These are phyloP conservation scores for Malacoctenus gilli DNA, from an alignment of 2,797 vertebrate species.

Conservation along the genomic window DNA sequence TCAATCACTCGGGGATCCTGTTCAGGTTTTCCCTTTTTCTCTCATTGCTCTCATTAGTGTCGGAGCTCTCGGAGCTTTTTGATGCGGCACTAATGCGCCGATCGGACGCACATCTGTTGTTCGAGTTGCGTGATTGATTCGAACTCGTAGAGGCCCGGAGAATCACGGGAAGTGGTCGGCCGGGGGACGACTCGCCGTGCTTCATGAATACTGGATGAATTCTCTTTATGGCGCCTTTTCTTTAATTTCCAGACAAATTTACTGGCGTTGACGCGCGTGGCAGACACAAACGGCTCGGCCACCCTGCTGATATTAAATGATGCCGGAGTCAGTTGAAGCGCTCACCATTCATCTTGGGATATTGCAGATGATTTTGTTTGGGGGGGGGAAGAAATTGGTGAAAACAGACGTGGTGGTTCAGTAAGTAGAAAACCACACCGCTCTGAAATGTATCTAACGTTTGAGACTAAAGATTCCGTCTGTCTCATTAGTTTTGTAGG, in stretches of 20 bases:
- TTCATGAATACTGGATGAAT: conserved; percentile 7
- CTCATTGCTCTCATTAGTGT: conserved; percentile 32
- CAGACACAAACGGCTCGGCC: conserved; percentile 19
- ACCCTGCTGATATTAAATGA: conserved; percentile 16
- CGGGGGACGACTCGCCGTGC: neutral
- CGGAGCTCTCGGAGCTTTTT: neutral
- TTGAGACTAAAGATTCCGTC: no score
- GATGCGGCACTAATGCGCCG: conserved; percentile 1
- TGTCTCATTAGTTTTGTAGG: no score
- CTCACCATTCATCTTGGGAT: no score
- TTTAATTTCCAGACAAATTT: neutral
- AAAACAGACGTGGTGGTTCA: no score
- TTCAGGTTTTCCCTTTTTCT: conserved; percentile 16
- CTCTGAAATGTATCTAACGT: no score
- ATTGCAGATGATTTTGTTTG: no score
- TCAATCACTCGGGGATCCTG: conserved; percentile 28
- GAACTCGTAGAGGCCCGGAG: conserved; percentile 5
- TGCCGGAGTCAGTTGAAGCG: neutral
- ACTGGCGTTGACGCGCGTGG: neutral
- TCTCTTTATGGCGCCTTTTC: conserved; percentile 3
- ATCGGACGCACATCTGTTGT: conserved; percentile 21
- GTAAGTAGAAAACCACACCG: no score
- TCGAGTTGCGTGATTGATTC: conserved; percentile 29
- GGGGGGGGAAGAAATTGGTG: no score
- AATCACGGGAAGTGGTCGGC: conserved; percentile 4